Base-by-base conservation (phyloP, 2,113 vertebrate genomes). In the Heterotilapia buettikoferi region DNA sequence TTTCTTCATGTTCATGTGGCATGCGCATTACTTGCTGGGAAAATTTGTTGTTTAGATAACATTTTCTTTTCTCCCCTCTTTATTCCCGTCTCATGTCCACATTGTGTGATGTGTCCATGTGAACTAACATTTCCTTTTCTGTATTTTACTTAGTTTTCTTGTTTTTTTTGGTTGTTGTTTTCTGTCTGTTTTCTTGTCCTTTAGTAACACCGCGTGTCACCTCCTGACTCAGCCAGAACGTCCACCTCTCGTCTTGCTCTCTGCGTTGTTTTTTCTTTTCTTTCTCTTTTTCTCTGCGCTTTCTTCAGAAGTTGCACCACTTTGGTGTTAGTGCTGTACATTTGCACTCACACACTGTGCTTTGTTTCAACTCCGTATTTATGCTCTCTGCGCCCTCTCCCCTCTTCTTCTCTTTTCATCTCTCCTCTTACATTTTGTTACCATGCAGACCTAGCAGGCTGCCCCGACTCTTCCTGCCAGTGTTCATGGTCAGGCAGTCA, bases 261-360 rank as follows among this genome's bases (percentile, higher is more conserved):
- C 82, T 78, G n/a, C 5, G 29, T 31, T 61, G 78, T 82, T 43
- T 71, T 43, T n/a, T 68, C 33, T 68, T 68, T 38, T 5, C 18
- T n/a, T 4, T 24, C n/a, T 71, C 38, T 43, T 71, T 43, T 84
- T 54, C 24, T 52, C 43, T 56, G 61, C 24, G 19, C 82, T 90
- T 56, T 83, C 89, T 83, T 89, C 78, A 89, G 79, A 86, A 86
- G 86, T 88, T 82, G 40, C 84, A 82, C 53, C 68, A 63, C 88
- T 92, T 86, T 88, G 87, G 71, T 88, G 83, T 90, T 89, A 63
- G 76, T 66, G 80, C 61, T 88, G 87, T 92, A 81, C 16, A 16
- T 85, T 88, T 12, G 9, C 71, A 80, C 84, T 90, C 38, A 38
- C 85, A 89, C 43, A 63, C 16, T 86, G 52, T 19, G 57, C 85